Evolutionary conservation across 64 coral and sea anemone species (phyloP).

Genomic region (Stichodactyla helianthus): DNA sequence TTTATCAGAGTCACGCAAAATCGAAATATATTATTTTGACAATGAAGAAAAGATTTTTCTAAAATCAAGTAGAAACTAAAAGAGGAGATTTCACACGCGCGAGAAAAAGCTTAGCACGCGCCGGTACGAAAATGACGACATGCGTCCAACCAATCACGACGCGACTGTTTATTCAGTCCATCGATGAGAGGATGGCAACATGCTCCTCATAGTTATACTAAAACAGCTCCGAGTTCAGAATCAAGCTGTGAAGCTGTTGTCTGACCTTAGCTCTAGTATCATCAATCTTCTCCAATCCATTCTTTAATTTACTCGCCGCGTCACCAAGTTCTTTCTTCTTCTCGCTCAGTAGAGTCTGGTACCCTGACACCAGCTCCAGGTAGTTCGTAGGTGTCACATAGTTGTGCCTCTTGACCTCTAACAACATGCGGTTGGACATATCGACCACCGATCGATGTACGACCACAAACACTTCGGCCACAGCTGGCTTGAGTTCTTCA

Average conservation of each 20-base stretch:
- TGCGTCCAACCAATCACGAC: neutral
- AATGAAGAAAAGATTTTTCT: too few relatives aligned
- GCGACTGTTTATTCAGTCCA: too few relatives aligned
- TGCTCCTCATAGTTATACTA: too few relatives aligned
- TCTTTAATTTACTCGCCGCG: conserved; percentile 86
- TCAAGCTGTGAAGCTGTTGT: neutral
- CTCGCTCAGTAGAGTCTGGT: conserved; percentile 81
- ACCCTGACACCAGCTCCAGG: conserved; percentile 90
- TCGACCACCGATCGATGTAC: conserved; percentile 95
- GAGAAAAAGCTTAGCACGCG: too few relatives aligned
- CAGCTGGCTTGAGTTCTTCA: conserved; percentile 73
- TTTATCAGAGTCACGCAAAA: neutral
- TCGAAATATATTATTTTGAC: too few relatives aligned
- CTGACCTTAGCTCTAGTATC: conserved; percentile 92
- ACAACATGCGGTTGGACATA: conserved; percentile 70
- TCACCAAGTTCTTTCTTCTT: conserved; percentile 96
- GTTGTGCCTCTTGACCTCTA: conserved; percentile 95
- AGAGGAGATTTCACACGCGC: neutral
- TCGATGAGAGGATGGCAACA: too few relatives aligned
- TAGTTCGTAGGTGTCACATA: conserved; percentile 99
- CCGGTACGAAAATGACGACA: neutral
- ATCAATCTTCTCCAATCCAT: conserved; percentile 98
- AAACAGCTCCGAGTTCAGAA: too few relatives aligned
- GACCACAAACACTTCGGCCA: conserved; percentile 86
- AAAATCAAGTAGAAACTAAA: too few relatives aligned